Evolutionary conservation across 2,113 vertebrate genomes (phyloP), one percentile per base, ranked within the genome.

Genomic region (Trichomycterus rosablanca): DNA sequence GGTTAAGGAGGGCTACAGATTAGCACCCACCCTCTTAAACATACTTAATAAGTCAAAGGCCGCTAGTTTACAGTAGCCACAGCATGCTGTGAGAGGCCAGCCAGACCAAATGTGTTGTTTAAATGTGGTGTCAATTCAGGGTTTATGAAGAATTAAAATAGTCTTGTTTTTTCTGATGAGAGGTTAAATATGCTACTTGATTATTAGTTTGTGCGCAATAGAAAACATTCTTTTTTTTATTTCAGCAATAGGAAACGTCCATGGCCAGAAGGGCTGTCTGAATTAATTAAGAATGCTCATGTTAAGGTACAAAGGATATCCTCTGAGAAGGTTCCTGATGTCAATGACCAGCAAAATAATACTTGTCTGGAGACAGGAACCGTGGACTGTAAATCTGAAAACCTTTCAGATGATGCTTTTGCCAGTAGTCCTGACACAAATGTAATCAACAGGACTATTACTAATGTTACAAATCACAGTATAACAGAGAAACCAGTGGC

Each of bases 301-400:
- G 59, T 70, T 35, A 71, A 74, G 46, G 59, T 74, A 6, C 63
- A 63, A 58, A 70, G 50, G 37, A 63, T 50, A 43, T 53, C 72
- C 28, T 49, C 44, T 18, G 59, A 71, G 22, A 64, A 67, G 28
- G 22, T 54, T 2, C 46, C 22, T 16, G 46, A 44, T 50, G 9
- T 18, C 22, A 26, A 7, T 45, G 10, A 3, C 14, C 5, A 53
- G 34, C 18, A 53, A 28, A 35, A 26, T 8, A 23, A 16, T 34
- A 4, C 11, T 45, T 7, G 6, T 63, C 11, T 44, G 6, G 16
- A 16, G 60, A 37, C 50, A 56, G 22, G 26, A 37, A 22, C 43
- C 24, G 18, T 23, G 9, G 50, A 54, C 39, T 39, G 15, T 40
- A 20, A 26, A 57, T 35, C 34, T 20, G 63, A 62, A 35, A 43